Evolutionary conservation across 2,888 invertebrate genomes (phyloP).

Genomic region (Orthosia cruda): DNA sequence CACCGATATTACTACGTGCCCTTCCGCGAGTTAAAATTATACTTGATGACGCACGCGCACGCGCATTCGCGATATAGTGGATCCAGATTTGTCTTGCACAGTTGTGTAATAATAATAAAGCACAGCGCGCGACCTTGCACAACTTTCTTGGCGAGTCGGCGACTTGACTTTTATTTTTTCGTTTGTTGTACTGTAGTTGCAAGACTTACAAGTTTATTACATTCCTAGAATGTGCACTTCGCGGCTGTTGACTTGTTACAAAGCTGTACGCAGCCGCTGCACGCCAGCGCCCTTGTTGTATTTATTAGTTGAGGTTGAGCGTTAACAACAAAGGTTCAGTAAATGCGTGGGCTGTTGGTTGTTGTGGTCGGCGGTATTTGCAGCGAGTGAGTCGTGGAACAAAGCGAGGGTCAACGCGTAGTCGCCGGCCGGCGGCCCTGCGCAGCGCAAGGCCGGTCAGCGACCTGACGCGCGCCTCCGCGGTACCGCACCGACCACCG

Average conservation of each 20-base stretch:
- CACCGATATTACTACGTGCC: constrained; percentile 84
- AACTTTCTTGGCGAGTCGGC: constrained; percentile 85
- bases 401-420: constrained; percentile 85
- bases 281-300: constrained; percentile 48
- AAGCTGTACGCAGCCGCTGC: constrained; percentile 34
- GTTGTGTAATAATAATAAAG: constrained; percentile 89
- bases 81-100: constrained; percentile 87
- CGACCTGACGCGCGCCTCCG: constrained; percentile 84
- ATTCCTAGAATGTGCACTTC: constrained; percentile 45
- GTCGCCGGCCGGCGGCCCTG: constrained; percentile 85
- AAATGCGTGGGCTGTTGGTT: constrained; percentile 74
- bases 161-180: constrained; percentile 71
- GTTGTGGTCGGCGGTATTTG: constrained; percentile 72
- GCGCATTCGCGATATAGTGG: constrained; percentile 80
- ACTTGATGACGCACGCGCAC: constrained; percentile 87
- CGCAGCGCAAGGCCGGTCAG: constrained; percentile 90
- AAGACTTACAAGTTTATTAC: constrained; percentile 49
- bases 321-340: constrained; percentile 65
- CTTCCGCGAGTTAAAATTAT: constrained; percentile 90
- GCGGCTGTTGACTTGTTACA: constrained; percentile 36
- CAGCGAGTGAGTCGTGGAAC: constrained; percentile 79
- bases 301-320: constrained; percentile 57
- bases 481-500: constrained; percentile 80
- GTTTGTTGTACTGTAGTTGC: constrained; percentile 50
- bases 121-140: constrained; percentile 87